These are phyloP conservation scores for Malacoctenus gilli DNA, from an alignment of 2,797 vertebrate species.

Conservation along the genomic window DNA sequence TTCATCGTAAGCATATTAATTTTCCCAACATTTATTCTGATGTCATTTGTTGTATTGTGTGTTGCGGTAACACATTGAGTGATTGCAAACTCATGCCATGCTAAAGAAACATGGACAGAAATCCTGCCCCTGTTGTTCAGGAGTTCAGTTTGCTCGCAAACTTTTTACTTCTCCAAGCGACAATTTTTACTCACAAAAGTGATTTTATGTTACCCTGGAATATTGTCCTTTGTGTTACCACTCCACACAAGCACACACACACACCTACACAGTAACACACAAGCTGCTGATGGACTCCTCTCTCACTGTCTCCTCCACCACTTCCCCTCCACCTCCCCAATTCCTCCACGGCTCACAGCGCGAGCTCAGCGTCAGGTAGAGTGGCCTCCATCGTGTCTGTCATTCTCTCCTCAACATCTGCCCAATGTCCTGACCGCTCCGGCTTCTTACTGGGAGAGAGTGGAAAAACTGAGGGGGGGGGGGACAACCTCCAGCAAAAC, in stretches of 20 bases:
- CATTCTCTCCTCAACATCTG: slow-evolving; percentile 64
- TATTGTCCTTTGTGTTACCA: slow-evolving; percentile 38
- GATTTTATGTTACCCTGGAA: slow-evolving; percentile 28
- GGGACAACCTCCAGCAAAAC: slow-evolving; percentile 48
- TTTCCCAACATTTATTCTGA: no score
- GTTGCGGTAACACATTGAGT: no score
- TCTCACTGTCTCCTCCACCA: slow-evolving; percentile 60
- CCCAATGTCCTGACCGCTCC: slow-evolving; percentile 41
- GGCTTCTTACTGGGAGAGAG: slow-evolving; percentile 42
- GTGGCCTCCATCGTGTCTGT: slow-evolving; percentile 77
- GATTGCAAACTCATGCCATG: no score
- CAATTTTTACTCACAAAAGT: no score
- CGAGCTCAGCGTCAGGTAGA: slow-evolving; percentile 99
- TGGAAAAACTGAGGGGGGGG: no score
- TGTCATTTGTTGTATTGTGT: no score
- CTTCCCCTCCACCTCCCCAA: slow-evolving; percentile 23
- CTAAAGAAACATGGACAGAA: no score
- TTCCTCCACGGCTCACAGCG: slow-evolving; percentile 85
- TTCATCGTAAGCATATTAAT: no score
- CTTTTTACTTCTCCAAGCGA: no score
- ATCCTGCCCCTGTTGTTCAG: no score
- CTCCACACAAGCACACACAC: slow-evolving; percentile 31
- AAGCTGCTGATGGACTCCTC: slow-evolving; percentile 68
- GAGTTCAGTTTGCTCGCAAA: no score
- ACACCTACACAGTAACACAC: slow-evolving; percentile 21